phyloP scores from a whole-genome alignment of 2,113 vertebrate species.

The Gnathonemus longibarbis region DNA sequence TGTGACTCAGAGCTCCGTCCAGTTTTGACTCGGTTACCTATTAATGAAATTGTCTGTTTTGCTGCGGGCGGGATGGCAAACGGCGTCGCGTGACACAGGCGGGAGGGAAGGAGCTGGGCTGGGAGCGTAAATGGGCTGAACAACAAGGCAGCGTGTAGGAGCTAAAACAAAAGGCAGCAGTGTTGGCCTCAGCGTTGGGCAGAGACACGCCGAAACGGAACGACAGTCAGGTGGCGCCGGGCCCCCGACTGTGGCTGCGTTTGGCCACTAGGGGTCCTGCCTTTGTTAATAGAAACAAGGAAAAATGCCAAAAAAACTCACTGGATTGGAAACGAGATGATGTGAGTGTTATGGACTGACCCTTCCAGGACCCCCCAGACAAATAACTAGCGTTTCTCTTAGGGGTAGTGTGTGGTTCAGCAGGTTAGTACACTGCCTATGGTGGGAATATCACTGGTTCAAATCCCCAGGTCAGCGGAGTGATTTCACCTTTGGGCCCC shows the following conservation, averaged over 20 bases:
- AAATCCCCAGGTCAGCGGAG: neutral
- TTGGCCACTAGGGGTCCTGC: neutral
- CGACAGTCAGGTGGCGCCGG: neutral
- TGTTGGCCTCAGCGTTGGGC: neutral
- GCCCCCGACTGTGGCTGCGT: neutral
- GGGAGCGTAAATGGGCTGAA: neutral
- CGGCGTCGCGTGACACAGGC: neutral
- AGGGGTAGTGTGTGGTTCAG: neutral
- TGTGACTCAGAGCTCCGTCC: neutral
- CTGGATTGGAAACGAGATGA: neutral
- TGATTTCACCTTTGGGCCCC: neutral
- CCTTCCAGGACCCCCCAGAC: no score
- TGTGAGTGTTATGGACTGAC: neutral
- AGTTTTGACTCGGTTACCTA: neutral
- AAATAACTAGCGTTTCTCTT: neutral
- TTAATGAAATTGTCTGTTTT: neutral
- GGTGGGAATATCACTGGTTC: neutral
- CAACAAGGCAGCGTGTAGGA: neutral
- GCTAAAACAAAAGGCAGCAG: neutral
- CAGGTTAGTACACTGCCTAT: neutral
- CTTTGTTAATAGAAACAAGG: neutral
- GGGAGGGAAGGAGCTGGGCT: neutral
- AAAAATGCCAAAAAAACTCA: neutral
- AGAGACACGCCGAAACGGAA: neutral
- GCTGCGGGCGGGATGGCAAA: neutral